Conservation (phyloP, 2,113 vertebrate genomes). For the Polypterus senegalus region DNA sequence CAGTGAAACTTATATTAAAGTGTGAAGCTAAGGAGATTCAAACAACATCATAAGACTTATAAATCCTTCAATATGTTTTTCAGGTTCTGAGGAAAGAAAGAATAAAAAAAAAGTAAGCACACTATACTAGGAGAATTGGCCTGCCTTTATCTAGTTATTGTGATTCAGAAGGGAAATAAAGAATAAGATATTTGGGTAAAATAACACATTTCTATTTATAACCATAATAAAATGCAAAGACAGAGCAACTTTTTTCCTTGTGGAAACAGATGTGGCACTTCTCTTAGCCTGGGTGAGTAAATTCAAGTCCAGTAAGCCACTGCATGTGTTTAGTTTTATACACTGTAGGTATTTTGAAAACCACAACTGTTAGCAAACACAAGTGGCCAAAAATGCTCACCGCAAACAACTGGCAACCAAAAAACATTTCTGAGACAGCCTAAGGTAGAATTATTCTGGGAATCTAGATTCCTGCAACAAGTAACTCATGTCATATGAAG, state of each 20-base stretch:
- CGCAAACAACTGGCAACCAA: conserved; percentile 10
- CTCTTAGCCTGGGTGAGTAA: neutral
- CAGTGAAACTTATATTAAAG: too few relatives aligned
- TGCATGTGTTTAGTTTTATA: conserved; percentile 2
- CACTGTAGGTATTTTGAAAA: conserved; percentile 3
- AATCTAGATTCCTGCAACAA: conserved; percentile 36
- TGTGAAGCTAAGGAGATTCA: too few relatives aligned
- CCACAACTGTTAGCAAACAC: conserved; percentile 5
- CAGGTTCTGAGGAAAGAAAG: too few relatives aligned
- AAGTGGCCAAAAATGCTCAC: conserved; percentile 6
- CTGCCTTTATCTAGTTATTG: too few relatives aligned
- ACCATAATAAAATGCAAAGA: neutral
- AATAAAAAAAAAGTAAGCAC: too few relatives aligned
- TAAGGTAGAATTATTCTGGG: conserved; percentile 6
- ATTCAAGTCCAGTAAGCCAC: neutral
- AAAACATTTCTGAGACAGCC: conserved; percentile 11
- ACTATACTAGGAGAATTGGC: too few relatives aligned
- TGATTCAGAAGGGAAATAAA: too few relatives aligned
- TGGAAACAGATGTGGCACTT: neutral
- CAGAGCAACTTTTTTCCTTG: neutral
- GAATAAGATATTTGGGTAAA: too few relatives aligned
- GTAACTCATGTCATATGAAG: conserved; percentile 38
- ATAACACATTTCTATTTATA: too few relatives aligned
- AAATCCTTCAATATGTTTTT: too few relatives aligned
- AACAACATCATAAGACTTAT: too few relatives aligned